A percentile compares a stretch with the other conserved stretches of the same genome.
phyloP scores from a whole-genome alignment of 2,113 vertebrate genomes.

The Pan paniscus region DNA sequence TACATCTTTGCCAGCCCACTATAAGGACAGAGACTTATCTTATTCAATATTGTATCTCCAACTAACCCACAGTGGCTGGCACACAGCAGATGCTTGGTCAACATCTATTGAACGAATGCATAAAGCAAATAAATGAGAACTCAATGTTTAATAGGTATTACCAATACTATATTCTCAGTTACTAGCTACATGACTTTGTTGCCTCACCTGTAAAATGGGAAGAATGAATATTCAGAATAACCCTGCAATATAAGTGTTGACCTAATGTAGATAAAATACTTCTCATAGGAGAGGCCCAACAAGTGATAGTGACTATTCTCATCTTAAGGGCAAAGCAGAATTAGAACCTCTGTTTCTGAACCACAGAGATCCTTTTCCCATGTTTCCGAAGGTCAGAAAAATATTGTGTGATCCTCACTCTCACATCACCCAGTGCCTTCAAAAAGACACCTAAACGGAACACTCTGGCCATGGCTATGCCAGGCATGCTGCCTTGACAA shows the following conservation, averaged over 20 bases:
- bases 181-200: background rate
- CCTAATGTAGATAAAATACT: background rate
- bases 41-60: background rate
- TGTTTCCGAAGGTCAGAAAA: background rate
- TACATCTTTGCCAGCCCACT: background rate
- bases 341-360: background rate
- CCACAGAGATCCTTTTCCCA: background rate
- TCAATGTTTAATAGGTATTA: background rate
- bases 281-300: background rate
- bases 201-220: background rate
- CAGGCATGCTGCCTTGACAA: background rate
- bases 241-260: background rate
- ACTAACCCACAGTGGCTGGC: background rate
- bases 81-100: background rate
- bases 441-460: background rate
- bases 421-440: accelerated
- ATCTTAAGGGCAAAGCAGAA: background rate
- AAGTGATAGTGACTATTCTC: background rate
- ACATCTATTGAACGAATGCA: background rate
- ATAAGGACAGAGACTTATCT: background rate
- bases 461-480: background rate
- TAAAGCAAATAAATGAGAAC: background rate
- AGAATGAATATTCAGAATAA: background rate
- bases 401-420: background rate
- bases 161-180: background rate